A percentile compares a stretch with the other conserved stretches of the same genome.
Evolutionary conservation across 2,113 vertebrate genomes (phyloP).

Genomic region (Grallaria varia): DNA sequence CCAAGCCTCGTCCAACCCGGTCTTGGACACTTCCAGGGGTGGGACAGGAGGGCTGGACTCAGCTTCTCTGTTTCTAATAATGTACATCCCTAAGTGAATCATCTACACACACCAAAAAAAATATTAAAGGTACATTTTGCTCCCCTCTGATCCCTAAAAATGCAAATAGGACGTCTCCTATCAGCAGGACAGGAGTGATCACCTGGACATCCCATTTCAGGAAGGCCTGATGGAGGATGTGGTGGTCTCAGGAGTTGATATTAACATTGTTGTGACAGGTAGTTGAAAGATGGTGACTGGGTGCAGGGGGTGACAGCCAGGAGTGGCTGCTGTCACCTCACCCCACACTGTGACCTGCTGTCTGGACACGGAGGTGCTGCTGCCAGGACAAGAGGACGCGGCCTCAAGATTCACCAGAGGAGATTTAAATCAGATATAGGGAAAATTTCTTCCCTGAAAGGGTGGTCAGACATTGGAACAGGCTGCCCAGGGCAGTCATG

Average conservation of each 20-base stretch:
- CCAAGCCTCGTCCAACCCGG: neutral
- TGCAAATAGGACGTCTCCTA: neutral
- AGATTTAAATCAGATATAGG: neutral
- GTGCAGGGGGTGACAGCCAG: neutral
- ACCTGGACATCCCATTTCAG: neutral
- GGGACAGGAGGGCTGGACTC: neutral
- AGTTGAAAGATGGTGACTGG: neutral
- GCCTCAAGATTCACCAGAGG: neutral
- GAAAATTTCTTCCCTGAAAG: neutral
- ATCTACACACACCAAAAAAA: neutral
- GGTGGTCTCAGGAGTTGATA: neutral
- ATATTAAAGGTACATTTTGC: neutral
- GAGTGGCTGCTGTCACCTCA: neutral
- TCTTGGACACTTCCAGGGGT: neutral
- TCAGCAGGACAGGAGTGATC: neutral
- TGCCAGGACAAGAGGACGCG: neutral
- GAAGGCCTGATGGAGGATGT: neutral
- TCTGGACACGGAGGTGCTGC: neutral
- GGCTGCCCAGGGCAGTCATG: neutral
- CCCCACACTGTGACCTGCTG: neutral
- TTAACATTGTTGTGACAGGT: neutral
- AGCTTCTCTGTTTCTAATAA: neutral
- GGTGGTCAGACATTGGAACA: neutral
- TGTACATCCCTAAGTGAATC: neutral
- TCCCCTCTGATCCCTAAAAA: neutral